Conservation (phyloP, 2,888 invertebrate species). For the Sesamia inferens region DNA sequence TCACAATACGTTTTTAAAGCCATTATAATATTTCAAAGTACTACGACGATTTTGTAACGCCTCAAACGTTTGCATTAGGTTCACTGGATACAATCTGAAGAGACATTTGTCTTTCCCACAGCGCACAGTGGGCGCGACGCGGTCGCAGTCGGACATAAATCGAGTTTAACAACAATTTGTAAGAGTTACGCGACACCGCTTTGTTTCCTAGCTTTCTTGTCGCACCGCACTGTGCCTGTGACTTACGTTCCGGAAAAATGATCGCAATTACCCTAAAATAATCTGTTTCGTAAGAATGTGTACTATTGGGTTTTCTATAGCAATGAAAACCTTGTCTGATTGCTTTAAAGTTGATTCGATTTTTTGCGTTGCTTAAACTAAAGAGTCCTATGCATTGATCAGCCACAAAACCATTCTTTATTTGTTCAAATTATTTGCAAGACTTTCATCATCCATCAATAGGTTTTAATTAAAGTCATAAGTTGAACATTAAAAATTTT, state of each 20-base stretch:
- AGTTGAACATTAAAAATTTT: conserved; percentile 19
- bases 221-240: conserved; percentile 57
- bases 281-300: conserved; percentile 39
- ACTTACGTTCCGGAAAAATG: conserved; percentile 62
- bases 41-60: conserved; percentile 45
- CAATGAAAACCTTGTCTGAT: conserved; percentile 27
- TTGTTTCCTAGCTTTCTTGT: conserved; percentile 50
- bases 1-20: conserved; percentile 48
- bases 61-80: conserved; percentile 53
- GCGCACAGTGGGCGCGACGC: conserved; percentile 61
- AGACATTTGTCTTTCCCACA: conserved; percentile 62
- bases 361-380: conserved; percentile 11
- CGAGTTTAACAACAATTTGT: conserved; percentile 71
- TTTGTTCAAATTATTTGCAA: conserved; percentile 3
- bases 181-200: conserved; percentile 61
- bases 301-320: conserved; percentile 38
- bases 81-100: conserved; percentile 54
- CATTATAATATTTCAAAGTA: conserved; percentile 60
- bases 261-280: conserved; percentile 39
- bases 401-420: conserved; percentile 1
- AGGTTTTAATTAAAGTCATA: conserved; percentile 37
- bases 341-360: conserved; percentile 28
- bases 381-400: conserved; percentile 13
- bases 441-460: conserved; percentile 20
- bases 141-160: conserved; percentile 66